Base-by-base conservation (phyloP, 2,888 invertebrate species). In the Leucoma salicis region DNA sequence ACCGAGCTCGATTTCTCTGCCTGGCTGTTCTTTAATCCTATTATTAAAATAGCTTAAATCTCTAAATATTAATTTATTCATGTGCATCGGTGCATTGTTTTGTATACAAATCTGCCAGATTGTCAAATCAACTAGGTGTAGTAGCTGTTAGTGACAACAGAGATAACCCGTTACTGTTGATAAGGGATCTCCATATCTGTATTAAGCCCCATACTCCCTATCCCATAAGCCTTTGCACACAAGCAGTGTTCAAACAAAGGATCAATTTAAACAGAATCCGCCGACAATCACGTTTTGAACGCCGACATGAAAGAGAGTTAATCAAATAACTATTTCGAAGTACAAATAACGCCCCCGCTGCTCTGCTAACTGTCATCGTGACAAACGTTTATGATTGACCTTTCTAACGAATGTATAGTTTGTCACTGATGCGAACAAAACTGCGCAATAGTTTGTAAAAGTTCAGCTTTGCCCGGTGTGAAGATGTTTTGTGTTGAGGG, bases 261-360 rank as follows among this genome's bases (percentile, higher is more conserved):
- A 75, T 76, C 80, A 79, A 88, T 85, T 88, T 86, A 85, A 85
- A 86, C 86, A 85, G 86, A 60, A 87, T 87, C 83, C 81, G 75
- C 75, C 70, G 77, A 83, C 83, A 84, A 85, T 82, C 82, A 78
- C 74, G 78, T 77, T 77, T 77, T 78, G 66, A 63, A 71, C 67
- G 68, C 58, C 64, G 74, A 83, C 85, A 88, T 88, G 84, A 89
- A 88, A 89, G 89, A 80, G 85, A 84, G 82, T 80, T 85, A 82
- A 89, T 88, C 88, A 87, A 87, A 87, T 85, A 84, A 81, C 81
- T 82, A 83, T 82, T 83, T 68, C 42, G 59, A 56, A 66, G 59
- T 31, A 73, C 78, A 82, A 82, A 85, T 71, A 78, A 62, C 74
- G 70, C 76, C 74, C 83, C 75, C 81, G 80, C 70, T 62, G 64